A percentile compares a stretch with the other conserved stretches of the same genome.
Evolutionary conservation across 2,888 invertebrate genomes (phyloP).

Genomic region (Hirtodrosophila cameraria): DNA sequence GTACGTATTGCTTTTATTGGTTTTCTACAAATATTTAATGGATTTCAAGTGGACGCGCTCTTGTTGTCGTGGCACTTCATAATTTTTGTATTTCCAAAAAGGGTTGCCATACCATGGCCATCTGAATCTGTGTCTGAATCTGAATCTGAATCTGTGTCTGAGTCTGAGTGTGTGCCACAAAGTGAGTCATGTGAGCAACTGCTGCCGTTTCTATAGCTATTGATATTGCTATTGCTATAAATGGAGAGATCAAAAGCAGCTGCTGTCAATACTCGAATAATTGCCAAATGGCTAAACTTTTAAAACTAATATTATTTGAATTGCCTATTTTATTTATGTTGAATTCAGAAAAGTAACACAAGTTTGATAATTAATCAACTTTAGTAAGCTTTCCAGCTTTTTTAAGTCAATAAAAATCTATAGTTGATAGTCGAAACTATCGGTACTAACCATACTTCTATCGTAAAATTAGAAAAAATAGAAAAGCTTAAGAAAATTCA

Average conservation of each 20-base stretch:
- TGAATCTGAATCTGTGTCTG: background rate
- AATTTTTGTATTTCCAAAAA: conserved; percentile 47
- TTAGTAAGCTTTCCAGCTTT: too few relatives aligned
- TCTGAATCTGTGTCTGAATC: background rate
- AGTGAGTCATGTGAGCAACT: conserved; percentile 36
- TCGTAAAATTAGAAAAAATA: too few relatives aligned
- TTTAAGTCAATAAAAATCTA: too few relatives aligned
- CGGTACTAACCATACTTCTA: too few relatives aligned
- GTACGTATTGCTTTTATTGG: conserved; percentile 77
- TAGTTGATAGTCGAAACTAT: too few relatives aligned
- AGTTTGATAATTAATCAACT: too few relatives aligned
- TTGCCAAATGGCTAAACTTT: background rate
- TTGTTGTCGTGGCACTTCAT: conserved; percentile 78
- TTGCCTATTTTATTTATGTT: too few relatives aligned
- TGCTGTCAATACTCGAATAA: conserved; percentile 7
- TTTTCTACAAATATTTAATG: conserved; percentile 79
- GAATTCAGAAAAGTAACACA: too few relatives aligned
- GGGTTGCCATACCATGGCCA: conserved; percentile 55
- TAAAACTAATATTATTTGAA: too few relatives aligned
- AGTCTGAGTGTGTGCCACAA: background rate
- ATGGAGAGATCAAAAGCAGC: conserved; percentile 31
- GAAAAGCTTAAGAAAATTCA: too few relatives aligned
- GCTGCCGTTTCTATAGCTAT: conserved; percentile 20
- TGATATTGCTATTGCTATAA: too few relatives aligned
- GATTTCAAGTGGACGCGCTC: conserved; percentile 76